phyloP scores from a whole-genome alignment of 2,113 vertebrate genomes.

The Pangasianodon gigas region DNA sequence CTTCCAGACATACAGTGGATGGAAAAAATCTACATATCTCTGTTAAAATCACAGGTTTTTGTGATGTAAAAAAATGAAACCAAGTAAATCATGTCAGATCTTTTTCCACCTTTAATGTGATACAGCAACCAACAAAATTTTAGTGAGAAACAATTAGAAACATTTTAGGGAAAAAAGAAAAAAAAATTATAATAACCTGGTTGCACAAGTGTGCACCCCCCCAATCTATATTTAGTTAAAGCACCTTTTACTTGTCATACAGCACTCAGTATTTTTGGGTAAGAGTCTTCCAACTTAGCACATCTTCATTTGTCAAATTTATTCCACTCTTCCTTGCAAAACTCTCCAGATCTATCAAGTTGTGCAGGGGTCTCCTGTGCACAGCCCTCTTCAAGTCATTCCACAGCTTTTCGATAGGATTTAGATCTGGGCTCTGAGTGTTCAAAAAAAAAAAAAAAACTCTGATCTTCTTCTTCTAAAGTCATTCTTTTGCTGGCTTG shows the following conservation, averaged over 20 bases:
- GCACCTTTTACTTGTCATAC: no score
- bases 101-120: background rate
- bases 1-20: background rate
- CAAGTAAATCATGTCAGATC: background rate
- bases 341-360: background rate
- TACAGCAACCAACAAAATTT: background rate
- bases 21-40: background rate
- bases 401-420: background rate
- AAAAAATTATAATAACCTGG: no score
- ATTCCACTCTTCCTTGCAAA: background rate
- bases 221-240: no score
- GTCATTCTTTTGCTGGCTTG: background rate
- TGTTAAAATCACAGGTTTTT: background rate
- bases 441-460: background rate
- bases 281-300: no score
- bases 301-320: background rate
- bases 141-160: background rate
- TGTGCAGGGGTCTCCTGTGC: background rate
- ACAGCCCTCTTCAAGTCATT: background rate
- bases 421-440: background rate
- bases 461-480: background rate
- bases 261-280: no score
- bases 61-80: background rate
- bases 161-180: background rate
- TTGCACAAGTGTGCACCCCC: no score